Base-by-base conservation (phyloP, 2,797 vertebrate species). In the Antrozous pallidus region DNA sequence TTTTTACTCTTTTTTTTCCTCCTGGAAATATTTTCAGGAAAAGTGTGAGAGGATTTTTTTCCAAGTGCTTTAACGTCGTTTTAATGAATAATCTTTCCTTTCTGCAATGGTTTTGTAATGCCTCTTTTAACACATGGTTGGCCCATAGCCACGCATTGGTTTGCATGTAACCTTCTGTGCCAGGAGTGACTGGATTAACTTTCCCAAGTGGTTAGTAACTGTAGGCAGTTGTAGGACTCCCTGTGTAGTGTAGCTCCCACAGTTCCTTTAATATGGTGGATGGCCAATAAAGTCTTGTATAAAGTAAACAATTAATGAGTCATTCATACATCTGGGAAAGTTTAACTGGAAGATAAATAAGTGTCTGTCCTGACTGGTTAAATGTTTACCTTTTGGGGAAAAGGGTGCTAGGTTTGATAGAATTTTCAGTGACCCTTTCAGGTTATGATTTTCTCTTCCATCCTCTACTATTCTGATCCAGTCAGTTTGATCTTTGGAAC, bases 261-360 rank as follows among this genome's bases (percentile, higher is more conserved):
- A 77, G 45, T 36, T 88, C 31, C 74, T 8, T 75, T 63, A 85
- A 63, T 71, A 75, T 33, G 70, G 65, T 69, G 65, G 51, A 42
- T 77, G 54, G 51, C 42, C 61, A 78, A 73, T 70, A 80, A 90
- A 58, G 69, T 79, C 45, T 80, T 83, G 7, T 58, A 93, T 70
- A 31, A 96, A 93, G 93, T 84, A 74, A 22, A 87, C 79, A 87
- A 75, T 75, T 85, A 86, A 70, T 70, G 71, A 96, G 63, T 94
- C 79, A 84, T 65, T 94, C 86, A 78, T 70, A 88, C 1, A 92
- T 54, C 77, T 90, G 73, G 86, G 58, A 94, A 94, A 94, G 67
- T 93, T 84, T 95, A 94, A 92, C 80, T 89, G 82, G 56, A 88
- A 82, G 54, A 77, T 58, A 81, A 96, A 82, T 81, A 89, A 80